A percentile compares a stretch with the other conserved stretches of the same genome.
Conservation (phyloP, 2,797 vertebrate genomes). For the Poecilia picta region DNA sequence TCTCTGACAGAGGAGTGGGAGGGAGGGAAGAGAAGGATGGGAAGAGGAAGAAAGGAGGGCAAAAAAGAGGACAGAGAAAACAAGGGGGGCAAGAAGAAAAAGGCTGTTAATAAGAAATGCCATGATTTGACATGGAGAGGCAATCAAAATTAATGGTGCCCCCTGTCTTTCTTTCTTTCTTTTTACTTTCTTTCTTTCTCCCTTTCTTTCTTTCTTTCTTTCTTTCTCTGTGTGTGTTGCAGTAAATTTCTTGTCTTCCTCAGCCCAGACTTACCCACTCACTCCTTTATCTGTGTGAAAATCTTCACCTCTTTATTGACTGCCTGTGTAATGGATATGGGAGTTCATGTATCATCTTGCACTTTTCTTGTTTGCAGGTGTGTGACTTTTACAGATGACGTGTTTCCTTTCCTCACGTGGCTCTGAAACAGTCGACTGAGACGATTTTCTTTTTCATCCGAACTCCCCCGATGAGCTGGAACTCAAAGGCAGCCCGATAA, state of each 20-base stretch:
- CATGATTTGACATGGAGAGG: constrained; percentile 69
- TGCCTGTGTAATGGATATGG: constrained; percentile 38
- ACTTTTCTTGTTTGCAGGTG: constrained; percentile 6
- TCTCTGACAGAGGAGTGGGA: constrained; percentile 75
- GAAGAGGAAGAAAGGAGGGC: constrained; percentile 12
- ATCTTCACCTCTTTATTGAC: constrained; percentile 36
- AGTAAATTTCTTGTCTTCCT: constrained; percentile 14
- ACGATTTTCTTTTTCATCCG: constrained; percentile 8
- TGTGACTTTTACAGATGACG: constrained; percentile 23
- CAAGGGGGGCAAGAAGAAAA: constrained; percentile 49
- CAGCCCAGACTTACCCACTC: background rate
- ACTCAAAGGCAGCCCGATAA: constrained; percentile 32
- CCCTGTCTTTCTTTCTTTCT: background rate
- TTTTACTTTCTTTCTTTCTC: too few relatives aligned
- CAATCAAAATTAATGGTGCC: constrained; percentile 50
- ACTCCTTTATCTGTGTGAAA: constrained; percentile 7
- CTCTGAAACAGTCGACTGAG: constrained; percentile 29
- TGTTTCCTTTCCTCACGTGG: constrained; percentile 16
- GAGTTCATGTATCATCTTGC: constrained; percentile 36
- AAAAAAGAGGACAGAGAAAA: constrained; percentile 27
- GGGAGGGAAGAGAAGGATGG: constrained; percentile 28
- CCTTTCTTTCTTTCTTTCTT: constrained; percentile 10
- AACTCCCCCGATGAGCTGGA: constrained; percentile 33
- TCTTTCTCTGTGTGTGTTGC: constrained; percentile 16
- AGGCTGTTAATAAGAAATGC: constrained; percentile 68